Evolutionary conservation across 1,140 invertebrate species (phyloP), one percentile per base, ranked within the genome.

Genomic region (Hyposmocoma kahamanoa): DNA sequence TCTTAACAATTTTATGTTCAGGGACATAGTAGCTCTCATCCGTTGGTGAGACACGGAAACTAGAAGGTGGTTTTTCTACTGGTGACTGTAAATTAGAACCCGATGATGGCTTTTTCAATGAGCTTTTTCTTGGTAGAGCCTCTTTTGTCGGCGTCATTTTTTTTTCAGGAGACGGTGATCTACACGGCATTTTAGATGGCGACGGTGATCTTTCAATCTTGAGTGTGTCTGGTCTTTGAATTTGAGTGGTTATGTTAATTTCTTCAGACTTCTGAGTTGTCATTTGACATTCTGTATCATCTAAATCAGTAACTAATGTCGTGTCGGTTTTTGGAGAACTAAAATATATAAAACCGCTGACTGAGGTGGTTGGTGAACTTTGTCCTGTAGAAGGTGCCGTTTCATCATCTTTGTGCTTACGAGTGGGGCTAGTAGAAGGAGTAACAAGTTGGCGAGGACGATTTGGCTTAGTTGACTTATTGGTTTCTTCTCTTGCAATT

Each of bases 281-380:
- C 8, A 11, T 41, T n/a, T 47, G 44, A 15, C 28, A 53, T 44
- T 82, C 62, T 32, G 67, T 56, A 17, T 69, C 63, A 58, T 86
- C 80, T 19, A 84, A 59, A 45, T 87, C 82, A 32, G 83, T 84
- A 11, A 83, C 59, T n/a, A 74, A 46, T 45, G 67, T 56, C 41
- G 65, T 66, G 19, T 81, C 69, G 17, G 48, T 53, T 49, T 47
- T 56, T 18, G 79, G 59, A 34, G 76, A 75, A 32, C 78, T 69
- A 46, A 75, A 87, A 46, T 87, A 83, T 22, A 82, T 69, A 49
- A 87, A 86, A 6, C 84, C 87, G 62, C 85, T 88, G 0, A 81
- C 84, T n/a, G 84, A 85, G 18, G 84, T 87, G 42, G 86, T 87
- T 3, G 87, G 86, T 22, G 87, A 87, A 53, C 82, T 87, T 60